Conservation (phyloP, 2,113 vertebrate species). For the Lophius piscatorius region DNA sequence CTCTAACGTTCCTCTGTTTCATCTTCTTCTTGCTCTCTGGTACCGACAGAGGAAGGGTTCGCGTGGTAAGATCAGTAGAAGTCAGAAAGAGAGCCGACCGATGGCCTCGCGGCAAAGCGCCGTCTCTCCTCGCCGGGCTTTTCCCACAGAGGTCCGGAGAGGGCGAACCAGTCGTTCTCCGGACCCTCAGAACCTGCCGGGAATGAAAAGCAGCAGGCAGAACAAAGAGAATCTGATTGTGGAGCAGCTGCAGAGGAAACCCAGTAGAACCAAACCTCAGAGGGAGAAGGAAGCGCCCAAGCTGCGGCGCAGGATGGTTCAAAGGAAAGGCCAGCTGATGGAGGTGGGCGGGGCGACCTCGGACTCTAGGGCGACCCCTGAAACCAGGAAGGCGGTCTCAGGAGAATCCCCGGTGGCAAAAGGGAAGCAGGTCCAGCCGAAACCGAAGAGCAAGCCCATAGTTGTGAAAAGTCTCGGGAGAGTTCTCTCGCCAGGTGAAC, state of each 20-base stretch:
- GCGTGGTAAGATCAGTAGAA: slow-evolving; percentile 44
- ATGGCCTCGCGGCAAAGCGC: slow-evolving; percentile 5
- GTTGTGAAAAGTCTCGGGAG: slow-evolving; percentile 20
- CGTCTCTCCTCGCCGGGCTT: slow-evolving; percentile 16
- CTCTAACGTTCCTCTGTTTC: slow-evolving; percentile 70
- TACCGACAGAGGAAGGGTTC: slow-evolving; percentile 74
- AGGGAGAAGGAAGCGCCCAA: slow-evolving; percentile 31
- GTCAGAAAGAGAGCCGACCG: slow-evolving; percentile 25
- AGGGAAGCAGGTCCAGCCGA: slow-evolving; percentile 1
- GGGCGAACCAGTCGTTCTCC: slow-evolving; percentile 22
- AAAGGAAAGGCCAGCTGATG: slow-evolving; percentile 8
- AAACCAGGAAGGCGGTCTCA: slow-evolving; percentile 8
- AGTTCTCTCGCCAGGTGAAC: background rate
- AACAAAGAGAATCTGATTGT: slow-evolving; percentile 48
- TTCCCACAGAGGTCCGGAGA: slow-evolving; percentile 47
- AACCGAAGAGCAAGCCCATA: slow-evolving; percentile 22
- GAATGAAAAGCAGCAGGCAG: slow-evolving; percentile 12
- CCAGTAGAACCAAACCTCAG: background rate
- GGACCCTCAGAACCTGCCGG: background rate
- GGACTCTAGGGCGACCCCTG: slow-evolving; percentile 2
- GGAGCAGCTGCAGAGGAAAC: slow-evolving; percentile 21
- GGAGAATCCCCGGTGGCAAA: slow-evolving; percentile 13
- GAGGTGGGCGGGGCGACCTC: slow-evolving; percentile 12
- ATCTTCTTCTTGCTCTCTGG: slow-evolving; percentile 62
- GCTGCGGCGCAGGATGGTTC: background rate